Base-by-base conservation (phyloP, 2,888 invertebrate species). In the Xestia c-nigrum region DNA sequence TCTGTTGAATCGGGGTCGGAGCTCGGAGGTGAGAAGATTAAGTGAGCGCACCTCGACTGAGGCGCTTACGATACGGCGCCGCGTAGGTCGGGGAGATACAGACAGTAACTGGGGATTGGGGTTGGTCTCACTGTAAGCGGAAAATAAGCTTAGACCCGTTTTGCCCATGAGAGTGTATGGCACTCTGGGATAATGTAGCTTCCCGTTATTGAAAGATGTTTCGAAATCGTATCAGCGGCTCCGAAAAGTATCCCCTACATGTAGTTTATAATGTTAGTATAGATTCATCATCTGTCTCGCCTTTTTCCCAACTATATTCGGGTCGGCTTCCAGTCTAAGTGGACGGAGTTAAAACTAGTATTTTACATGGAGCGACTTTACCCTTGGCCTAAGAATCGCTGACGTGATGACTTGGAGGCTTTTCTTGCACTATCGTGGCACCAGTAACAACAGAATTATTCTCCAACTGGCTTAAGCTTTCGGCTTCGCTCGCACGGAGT, bases 1-100 rank as follows among this genome's bases (percentile, higher is more conserved):
- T 64, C 52, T 57, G 68, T 61, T 52, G 65, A 72, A 80, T 65
- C 68, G 46, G 43, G 63, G 71, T 63, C 31, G 31, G 55, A 84
- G 78, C 78, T 84, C 31, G 38, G 55, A 84, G 78, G 79, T 84
- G 75, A 86, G 63, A 7, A 55, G 76, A 78, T 87, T 85, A 80
- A 74, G 67, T 43, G 21, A 74, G 63, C 78, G 71, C 19, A 64
- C 70, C 73, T 66, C 66, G 76, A 68, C 76, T 78, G 81, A 79
- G 74, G 61, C 43, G 66, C 63, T 78, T 74, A 78, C 69, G 63
- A 38, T 63, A 63, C 9, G 68, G n/a, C n/a, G 7, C 16, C 50
- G 24, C 50, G 6, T 59, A 50, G 63, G n/a, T 59, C 55, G 63
- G n/a, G n/a, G n/a, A 69, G 43, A 65, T 31, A 47, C 31, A 31